phyloP scores from a whole-genome alignment of 2,797 vertebrate species.

The Atherinosoma microstoma region DNA sequence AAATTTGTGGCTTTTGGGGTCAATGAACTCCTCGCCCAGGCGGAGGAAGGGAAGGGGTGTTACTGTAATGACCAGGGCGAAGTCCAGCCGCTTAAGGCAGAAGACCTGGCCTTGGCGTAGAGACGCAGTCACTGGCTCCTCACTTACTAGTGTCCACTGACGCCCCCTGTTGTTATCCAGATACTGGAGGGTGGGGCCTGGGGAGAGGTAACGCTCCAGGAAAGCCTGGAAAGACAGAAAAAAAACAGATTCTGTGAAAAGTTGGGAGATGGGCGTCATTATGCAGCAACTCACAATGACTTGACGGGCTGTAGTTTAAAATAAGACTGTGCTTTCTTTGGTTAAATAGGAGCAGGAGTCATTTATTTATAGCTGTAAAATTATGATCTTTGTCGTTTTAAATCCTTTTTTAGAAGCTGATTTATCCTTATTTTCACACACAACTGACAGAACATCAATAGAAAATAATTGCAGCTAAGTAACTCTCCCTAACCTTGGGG shows the following conservation, averaged over 20 bases:
- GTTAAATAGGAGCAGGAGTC: fast-evolving
- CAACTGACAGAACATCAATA: not conserved
- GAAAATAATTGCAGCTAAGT: not conserved
- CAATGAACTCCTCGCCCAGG: slow-evolving; percentile 90
- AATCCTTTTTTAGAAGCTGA: not conserved
- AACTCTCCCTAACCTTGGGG: slow-evolving; percentile 82
- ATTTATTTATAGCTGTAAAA: not conserved
- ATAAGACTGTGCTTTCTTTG: not conserved
- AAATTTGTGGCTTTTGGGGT: slow-evolving; percentile 94
- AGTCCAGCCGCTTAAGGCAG: slow-evolving; percentile 88
- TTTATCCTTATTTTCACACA: too few species aligned
- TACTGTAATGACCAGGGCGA: slow-evolving; percentile 90
- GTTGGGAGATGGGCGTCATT: too few species aligned
- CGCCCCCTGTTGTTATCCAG: slow-evolving; percentile 88
- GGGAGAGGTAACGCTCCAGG: slow-evolving; percentile 88
- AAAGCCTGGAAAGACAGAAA: slow-evolving; percentile 80
- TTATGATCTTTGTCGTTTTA: not conserved
- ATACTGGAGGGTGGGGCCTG: slow-evolving; percentile 92
- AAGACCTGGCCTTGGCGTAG: slow-evolving; percentile 88
- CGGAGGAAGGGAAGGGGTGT: slow-evolving; percentile 89
- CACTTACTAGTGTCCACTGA: slow-evolving; percentile 92
- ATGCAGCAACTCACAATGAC: too few species aligned
- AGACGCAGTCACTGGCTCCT: slow-evolving; percentile 89
- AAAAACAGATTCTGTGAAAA: not conserved
- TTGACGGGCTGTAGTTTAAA: too few species aligned